These are phyloP conservation scores for Melipona beecheii DNA, from an alignment of 2,888 invertebrate species.

Conservation along the genomic window DNA sequence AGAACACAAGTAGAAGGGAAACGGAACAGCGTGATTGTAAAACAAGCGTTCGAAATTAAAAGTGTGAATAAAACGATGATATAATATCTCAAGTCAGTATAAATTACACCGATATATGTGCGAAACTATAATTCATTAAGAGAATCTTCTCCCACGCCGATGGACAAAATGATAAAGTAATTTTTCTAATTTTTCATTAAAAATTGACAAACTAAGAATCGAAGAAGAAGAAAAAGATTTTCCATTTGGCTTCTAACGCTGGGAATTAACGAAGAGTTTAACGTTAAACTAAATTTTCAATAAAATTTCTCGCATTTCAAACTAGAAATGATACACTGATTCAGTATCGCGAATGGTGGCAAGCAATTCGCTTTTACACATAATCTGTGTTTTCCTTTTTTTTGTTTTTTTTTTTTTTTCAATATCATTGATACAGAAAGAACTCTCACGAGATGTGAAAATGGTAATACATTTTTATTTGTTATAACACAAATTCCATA, in stretches of 20 bases:
- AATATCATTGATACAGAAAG: conserved; percentile 44
- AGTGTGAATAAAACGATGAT: conserved; percentile 15
- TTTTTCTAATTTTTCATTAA: neutral
- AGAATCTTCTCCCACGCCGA: neutral
- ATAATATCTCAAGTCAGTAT: conserved; percentile 4
- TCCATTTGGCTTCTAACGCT: neutral
- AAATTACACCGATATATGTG: conserved; percentile 21
- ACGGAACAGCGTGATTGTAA: conserved; percentile 28
- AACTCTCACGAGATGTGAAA: conserved; percentile 38
- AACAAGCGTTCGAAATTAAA: conserved; percentile 39
- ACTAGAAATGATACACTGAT: neutral
- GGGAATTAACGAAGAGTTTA: neutral
- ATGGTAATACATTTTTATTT: conserved; percentile 33
- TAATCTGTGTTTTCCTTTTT: conserved; percentile 9
- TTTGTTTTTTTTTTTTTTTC: neutral
- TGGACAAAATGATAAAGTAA: neutral
- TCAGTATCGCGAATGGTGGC: neutral
- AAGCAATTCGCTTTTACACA: conserved; percentile 24
- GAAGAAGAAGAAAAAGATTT: neutral
- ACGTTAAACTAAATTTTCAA: neutral
- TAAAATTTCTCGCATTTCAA: neutral
- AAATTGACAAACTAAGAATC: neutral
- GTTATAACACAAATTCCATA: conserved; percentile 39
- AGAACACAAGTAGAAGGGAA: conserved; percentile 22
- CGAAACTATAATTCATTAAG: neutral